These are phyloP conservation scores for Drosophila punjabiensis DNA, from an alignment of 1,140 invertebrate species.

Conservation along the genomic window DNA sequence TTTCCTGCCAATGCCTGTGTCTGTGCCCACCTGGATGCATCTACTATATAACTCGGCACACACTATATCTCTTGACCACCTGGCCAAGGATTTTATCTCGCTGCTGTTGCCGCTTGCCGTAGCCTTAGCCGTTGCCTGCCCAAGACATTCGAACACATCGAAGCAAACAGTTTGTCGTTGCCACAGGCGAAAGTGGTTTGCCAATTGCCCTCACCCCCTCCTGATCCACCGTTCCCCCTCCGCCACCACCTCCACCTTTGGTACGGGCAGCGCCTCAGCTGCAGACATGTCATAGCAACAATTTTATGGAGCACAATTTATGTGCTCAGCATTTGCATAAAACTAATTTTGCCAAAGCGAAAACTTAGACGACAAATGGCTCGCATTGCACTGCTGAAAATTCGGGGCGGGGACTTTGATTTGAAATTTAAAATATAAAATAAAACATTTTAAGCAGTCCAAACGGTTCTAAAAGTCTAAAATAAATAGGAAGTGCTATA, in stretches of 20 bases:
- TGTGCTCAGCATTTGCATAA: conserved; percentile 79
- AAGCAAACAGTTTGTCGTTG: conserved; percentile 34
- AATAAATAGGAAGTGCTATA: no score
- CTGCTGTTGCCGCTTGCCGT: conserved; percentile 13
- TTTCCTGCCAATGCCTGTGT: conserved; percentile 13
- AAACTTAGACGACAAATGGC: conserved; percentile 54
- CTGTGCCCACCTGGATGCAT: conserved; percentile 49
- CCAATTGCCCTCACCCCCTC: conserved; percentile 24
- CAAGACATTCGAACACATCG: conserved; percentile 37
- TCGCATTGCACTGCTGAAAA: conserved; percentile 10
- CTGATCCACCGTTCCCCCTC: not conserved
- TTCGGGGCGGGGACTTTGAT: not conserved
- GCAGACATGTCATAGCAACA: conserved; percentile 28
- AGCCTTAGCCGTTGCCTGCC: not conserved
- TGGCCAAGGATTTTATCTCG: conserved; percentile 50
- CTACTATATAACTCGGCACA: conserved; percentile 42
- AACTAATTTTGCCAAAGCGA: conserved; percentile 72
- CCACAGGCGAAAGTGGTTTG: conserved; percentile 68
- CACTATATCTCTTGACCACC: conserved; percentile 51
- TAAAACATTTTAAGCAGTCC: no score
- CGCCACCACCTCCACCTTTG: not conserved
- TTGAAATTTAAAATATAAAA: not conserved
- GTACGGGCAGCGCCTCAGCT: conserved; percentile 18
- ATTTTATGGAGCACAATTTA: conserved; percentile 75
- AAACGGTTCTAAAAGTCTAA: no score